A percentile compares a stretch with the other conserved stretches of the same genome.
phyloP scores from a whole-genome alignment of 1,140 invertebrate genomes.

The Homarus americanus region DNA sequence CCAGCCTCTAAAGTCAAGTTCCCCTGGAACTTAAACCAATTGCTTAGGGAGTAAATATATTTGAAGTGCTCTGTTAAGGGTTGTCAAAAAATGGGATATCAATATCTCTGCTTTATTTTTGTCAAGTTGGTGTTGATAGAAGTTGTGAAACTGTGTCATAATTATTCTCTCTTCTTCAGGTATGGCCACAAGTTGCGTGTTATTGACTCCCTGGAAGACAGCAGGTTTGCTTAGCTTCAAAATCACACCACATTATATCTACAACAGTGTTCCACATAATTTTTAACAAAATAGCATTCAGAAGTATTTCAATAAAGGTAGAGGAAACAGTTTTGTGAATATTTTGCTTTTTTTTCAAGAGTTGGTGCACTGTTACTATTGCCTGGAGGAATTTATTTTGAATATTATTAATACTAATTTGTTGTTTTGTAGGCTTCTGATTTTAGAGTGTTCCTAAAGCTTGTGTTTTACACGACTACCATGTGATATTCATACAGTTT shows the following conservation, averaged over 20 bases:
- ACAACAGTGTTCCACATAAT: not conserved
- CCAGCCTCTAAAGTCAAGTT: not conserved
- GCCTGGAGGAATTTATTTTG: not conserved
- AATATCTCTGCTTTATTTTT: too few species aligned
- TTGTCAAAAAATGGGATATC: too few species aligned
- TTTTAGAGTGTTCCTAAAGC: too few species aligned
- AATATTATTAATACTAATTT: not conserved
- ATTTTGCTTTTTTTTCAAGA: not conserved
- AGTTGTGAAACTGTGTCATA: not conserved
- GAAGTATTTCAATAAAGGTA: not conserved
- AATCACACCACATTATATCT: not conserved
- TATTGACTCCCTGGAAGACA: slow-evolving; percentile 25
- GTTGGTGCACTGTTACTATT: not conserved
- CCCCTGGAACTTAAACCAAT: not conserved
- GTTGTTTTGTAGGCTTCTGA: too few species aligned
- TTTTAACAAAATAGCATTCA: not conserved
- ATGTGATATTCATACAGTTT: too few species aligned
- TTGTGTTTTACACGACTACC: too few species aligned
- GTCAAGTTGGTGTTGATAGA: not conserved
- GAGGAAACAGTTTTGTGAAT: not conserved
- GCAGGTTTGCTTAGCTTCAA: slow-evolving; percentile 45
- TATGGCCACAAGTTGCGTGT: slow-evolving; percentile 48
- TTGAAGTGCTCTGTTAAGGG: too few species aligned
- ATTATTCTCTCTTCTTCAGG: slow-evolving; percentile 11
- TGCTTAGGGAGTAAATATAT: too few species aligned